Evolutionary conservation across 2,797 vertebrate species (phyloP).

Genomic region (Platyrinchus mystaceus): DNA sequence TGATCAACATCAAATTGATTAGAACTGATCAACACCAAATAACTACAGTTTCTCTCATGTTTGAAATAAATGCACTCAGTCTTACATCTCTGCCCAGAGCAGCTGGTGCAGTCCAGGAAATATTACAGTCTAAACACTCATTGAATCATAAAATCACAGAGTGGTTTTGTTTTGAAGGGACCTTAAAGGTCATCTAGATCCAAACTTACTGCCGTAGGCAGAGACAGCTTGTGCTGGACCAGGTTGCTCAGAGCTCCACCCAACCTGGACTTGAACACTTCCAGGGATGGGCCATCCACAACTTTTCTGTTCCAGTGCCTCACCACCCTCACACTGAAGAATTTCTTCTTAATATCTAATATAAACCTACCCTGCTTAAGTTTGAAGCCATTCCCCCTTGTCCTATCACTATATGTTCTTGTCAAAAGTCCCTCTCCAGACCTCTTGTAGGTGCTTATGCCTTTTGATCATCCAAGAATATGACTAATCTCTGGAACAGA

Average conservation of each 20-base stretch:
- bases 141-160: neutral
- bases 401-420: neutral
- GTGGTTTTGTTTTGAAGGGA: neutral
- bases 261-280: neutral
- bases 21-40: neutral
- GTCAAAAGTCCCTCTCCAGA: neutral
- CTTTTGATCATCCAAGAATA: neutral
- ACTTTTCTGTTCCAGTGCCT: neutral
- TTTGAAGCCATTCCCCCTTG: neutral
- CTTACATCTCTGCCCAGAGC: neutral
- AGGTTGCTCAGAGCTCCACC: neutral
- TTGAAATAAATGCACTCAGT: neutral
- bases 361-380: neutral
- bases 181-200: neutral
- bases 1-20: neutral
- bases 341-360: neutral
- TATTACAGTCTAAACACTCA: neutral
- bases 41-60: neutral
- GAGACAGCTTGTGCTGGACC: neutral
- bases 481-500: neutral
- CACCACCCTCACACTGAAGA: neutral
- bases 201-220: neutral
- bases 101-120: neutral
- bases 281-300: neutral
- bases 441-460: neutral